These are phyloP conservation scores for Petrolisthes cinctipes DNA, from an alignment of 2,888 invertebrate genomes.

Conservation along the genomic window DNA sequence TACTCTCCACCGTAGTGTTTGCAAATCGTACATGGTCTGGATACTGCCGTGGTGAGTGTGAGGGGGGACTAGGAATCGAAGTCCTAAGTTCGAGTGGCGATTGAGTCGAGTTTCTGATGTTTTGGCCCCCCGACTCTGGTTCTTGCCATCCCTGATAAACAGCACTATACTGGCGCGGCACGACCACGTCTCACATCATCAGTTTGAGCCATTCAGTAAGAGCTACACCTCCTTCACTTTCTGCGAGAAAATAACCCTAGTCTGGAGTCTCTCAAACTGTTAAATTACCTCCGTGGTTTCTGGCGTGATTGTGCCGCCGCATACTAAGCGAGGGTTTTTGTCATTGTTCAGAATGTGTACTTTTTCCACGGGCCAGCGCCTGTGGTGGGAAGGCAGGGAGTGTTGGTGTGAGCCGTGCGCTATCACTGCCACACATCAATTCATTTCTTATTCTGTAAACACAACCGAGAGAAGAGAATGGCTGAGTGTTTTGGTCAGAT, in stretches of 20 bases:
- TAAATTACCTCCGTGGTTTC: conserved; percentile 49
- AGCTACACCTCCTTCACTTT: conserved; percentile 23
- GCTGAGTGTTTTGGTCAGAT: conserved; percentile 41
- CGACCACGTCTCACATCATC: conserved; percentile 20
- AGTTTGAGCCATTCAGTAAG: conserved; percentile 30
- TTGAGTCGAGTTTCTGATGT: conserved; percentile 13
- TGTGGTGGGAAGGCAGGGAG: conserved; percentile 8
- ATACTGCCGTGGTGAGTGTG: conserved; percentile 23
- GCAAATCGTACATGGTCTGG: conserved; percentile 40
- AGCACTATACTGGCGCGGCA: conserved; percentile 17
- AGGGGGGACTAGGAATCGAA: neutral
- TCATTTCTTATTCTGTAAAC: conserved; percentile 57
- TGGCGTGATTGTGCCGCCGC: conserved; percentile 55
- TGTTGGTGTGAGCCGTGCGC: conserved; percentile 52
- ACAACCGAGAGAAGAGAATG: conserved; percentile 44
- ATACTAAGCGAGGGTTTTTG: conserved; percentile 53
- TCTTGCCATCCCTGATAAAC: conserved; percentile 6
- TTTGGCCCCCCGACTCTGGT: neutral
- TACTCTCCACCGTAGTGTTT: conserved; percentile 37
- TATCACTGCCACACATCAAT: conserved; percentile 49
- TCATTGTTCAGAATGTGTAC: conserved; percentile 52
- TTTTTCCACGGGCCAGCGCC: conserved; percentile 45
- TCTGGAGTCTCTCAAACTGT: conserved; percentile 42
- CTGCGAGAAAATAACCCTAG: conserved; percentile 35
- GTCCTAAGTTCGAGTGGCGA: conserved; percentile 19